Evolutionary conservation across 92 coral and sea anemone species (phyloP).

Genomic region (Nematostella vectensis): DNA sequence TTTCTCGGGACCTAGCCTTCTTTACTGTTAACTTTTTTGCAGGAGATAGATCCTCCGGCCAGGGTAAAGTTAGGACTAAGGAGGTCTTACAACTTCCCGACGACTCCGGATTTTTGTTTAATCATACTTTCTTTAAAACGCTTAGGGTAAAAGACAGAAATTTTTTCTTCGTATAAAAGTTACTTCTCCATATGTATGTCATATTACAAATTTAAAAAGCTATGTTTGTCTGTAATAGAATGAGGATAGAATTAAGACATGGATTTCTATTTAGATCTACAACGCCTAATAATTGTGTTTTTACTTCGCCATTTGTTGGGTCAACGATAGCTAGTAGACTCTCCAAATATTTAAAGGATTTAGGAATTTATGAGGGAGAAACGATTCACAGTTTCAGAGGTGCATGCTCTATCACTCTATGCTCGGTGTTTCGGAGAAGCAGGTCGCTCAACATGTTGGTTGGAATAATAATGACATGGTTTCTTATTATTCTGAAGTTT

Average conservation of each 20-base stretch:
- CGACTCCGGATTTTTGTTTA: slow-evolving; percentile 17
- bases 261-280: slow-evolving; percentile 15
- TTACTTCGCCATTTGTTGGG: slow-evolving; percentile 13
- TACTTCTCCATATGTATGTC: neutral
- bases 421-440: slow-evolving; percentile 12
- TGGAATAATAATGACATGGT: slow-evolving; percentile 13
- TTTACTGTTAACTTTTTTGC: slow-evolving; percentile 15
- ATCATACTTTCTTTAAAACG: slow-evolving; percentile 20
- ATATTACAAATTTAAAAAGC: slow-evolving; percentile 2
- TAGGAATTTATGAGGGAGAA: slow-evolving; percentile 11
- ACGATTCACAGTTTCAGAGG: slow-evolving; percentile 12
- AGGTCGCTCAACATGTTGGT: slow-evolving; percentile 11
- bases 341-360: slow-evolving; percentile 4
- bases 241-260: slow-evolving; percentile 11
- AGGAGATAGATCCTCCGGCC: slow-evolving; percentile 16
- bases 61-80: slow-evolving; percentile 7
- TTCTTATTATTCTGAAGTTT: slow-evolving; percentile 12
- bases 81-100: slow-evolving; percentile 19
- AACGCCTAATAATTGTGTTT: slow-evolving; percentile 6
- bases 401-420: slow-evolving; percentile 18
- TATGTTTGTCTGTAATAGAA: slow-evolving; percentile 5
- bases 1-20: slow-evolving; percentile 16
- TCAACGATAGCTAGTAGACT: slow-evolving; percentile 17
- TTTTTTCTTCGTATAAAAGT: neutral
- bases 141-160: slow-evolving; percentile 20